Evolutionary conservation across 2,113 vertebrate genomes (phyloP).

Genomic region (Entosphenus tridentatus): DNA sequence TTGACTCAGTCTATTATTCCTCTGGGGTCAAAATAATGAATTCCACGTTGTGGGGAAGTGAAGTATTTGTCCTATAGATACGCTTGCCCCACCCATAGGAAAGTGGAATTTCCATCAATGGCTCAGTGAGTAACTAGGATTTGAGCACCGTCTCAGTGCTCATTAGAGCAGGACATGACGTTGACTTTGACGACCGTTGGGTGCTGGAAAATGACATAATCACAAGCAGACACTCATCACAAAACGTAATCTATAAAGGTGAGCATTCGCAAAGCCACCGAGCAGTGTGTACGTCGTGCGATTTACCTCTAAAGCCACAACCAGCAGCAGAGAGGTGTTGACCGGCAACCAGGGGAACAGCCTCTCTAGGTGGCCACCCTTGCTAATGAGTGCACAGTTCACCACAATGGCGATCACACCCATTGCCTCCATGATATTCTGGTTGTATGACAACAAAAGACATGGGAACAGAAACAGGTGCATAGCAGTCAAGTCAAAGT

Average conservation of each 20-base stretch:
- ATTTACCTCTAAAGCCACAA: slow-evolving; percentile 71
- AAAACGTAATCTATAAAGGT: neutral
- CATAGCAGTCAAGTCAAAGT: no score
- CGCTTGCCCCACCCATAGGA: no score
- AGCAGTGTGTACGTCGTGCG: neutral
- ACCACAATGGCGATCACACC: slow-evolving; percentile 77
- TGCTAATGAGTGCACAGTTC: slow-evolving; percentile 91
- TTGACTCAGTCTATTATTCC: no score
- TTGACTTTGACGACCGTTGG: neutral
- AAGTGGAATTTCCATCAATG: no score
- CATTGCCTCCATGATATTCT: slow-evolving; percentile 93
- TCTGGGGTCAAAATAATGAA: no score
- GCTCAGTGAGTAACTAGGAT: no score
- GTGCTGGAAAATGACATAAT: neutral
- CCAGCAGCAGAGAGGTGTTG: slow-evolving; percentile 72
- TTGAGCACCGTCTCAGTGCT: neutral
- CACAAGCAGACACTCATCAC: neutral
- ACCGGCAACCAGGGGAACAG: slow-evolving; percentile 86
- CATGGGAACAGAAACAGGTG: no score
- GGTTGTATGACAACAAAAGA: slow-evolving; percentile 10
- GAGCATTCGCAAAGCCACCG: neutral
- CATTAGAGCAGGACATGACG: neutral
- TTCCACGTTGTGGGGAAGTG: no score
- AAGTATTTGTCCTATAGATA: no score
- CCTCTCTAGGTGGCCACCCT: slow-evolving; percentile 79